Evolutionary conservation across 2,888 invertebrate genomes (phyloP), one percentile per base, ranked within the genome.

Genomic region (Melangyna quadrimaculata): DNA sequence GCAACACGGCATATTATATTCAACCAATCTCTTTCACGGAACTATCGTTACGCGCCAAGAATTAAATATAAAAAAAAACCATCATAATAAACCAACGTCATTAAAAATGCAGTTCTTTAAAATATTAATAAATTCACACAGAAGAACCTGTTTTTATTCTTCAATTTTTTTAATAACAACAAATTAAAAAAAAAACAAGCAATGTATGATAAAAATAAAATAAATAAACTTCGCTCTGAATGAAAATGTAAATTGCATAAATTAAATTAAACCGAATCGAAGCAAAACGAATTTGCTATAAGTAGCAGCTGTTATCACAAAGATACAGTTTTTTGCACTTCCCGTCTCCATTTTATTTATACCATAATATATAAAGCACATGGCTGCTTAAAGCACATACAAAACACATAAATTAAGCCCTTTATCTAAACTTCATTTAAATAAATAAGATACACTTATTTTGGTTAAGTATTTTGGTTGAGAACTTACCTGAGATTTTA

Each of bases 11-110:
- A 14, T 32, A 32, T 29, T 8, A 48, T 24, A 51, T 3, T 22
- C 10, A n/a, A 8, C 32, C 35, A 43, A 37, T 48, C n/a, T 22
- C 22, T 59, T 79, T 51, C 37, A 67, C 79, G 75, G 83, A 84
- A 84, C 55, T 32, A 12, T 45, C 71, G 40, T 53, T 67, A 67
- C 57, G 53, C 70, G 32, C 55, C 73, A 59, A 65, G 70, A 65
- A 57, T 32, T 65, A 29, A 63, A 63, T 61, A 12, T 17, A 63
- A 63, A 19, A 32, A 22, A 57, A n/a, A n/a, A n/a, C n/a, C n/a
- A n/a, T n/a, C 27, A n/a, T 19, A 55, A 22, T 29, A 10, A n/a
- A 40, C 48, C 14, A 69, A 40, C 48, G 61, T 69, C 74, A 63
- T 80, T 55, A 53, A 69, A 10, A 14, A 57, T 69, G 67, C 74